phyloP scores from a whole-genome alignment of 2,888 invertebrate genomes.

The Carterocephalus palaemon region DNA sequence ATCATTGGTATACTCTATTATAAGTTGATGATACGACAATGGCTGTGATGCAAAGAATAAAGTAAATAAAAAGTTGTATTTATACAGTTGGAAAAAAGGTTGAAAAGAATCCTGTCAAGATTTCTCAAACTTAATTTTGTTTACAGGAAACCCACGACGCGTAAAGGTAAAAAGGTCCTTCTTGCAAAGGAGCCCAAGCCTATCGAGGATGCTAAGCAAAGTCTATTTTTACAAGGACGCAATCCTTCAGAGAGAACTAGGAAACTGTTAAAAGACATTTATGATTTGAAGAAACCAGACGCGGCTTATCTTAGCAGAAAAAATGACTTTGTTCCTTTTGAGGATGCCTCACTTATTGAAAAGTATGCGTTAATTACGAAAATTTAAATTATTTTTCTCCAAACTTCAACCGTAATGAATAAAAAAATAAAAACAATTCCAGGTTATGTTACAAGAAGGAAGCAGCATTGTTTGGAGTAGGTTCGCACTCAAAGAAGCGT shows the following conservation, averaged over 20 bases:
- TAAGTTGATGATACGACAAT: constrained; percentile 38
- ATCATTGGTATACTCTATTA: too few relatives aligned
- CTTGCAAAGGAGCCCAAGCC: constrained; percentile 91
- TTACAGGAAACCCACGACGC: constrained; percentile 92
- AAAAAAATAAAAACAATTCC: constrained; percentile 30
- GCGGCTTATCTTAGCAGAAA: constrained; percentile 86
- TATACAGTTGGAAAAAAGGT: neutral
- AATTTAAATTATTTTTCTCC: neutral
- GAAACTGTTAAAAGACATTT: constrained; percentile 90
- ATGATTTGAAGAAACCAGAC: constrained; percentile 91
- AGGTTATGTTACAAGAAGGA: constrained; percentile 89
- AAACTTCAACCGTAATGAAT: neutral
- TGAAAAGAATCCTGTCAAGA: neutral
- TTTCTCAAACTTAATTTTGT: constrained; percentile 15
- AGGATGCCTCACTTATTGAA: constrained; percentile 91
- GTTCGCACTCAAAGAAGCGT: constrained; percentile 95
- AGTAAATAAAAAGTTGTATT: constrained; percentile 38
- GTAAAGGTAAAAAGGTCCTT: constrained; percentile 91
- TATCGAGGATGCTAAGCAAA: constrained; percentile 91
- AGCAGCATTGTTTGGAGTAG: constrained; percentile 93
- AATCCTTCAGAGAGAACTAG: constrained; percentile 85
- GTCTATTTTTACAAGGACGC: constrained; percentile 91
- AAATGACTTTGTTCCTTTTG: constrained; percentile 95
- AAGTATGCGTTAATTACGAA: constrained; percentile 64
- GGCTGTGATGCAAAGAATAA: constrained; percentile 67